Percentiles rank a stretch among this genome's conserved stretches.
These are phyloP conservation scores for Drosophila oshimai DNA, from an alignment of 1,140 invertebrate genomes.

Conservation along the genomic window DNA sequence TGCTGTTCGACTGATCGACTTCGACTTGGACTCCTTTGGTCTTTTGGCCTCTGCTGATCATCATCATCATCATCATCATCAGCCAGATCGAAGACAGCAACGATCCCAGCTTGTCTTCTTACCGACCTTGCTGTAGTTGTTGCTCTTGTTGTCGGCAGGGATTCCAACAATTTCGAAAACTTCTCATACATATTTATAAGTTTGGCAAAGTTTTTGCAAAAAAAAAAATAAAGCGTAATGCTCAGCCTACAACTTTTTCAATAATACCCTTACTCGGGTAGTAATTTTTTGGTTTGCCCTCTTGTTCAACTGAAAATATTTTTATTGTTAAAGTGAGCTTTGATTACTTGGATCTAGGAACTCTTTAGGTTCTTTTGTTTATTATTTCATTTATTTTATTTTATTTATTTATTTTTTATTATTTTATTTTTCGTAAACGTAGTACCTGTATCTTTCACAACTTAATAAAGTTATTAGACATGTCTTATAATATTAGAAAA, in stretches of 20 bases:
- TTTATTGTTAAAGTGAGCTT: too few species aligned
- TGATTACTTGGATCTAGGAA: too few species aligned
- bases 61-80: constrained; percentile 30
- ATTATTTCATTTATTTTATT: too few species aligned
- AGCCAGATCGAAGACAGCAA: constrained; percentile 32
- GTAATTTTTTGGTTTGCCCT: neutral
- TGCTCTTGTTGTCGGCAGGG: constrained; percentile 70
- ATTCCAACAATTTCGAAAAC: constrained; percentile 81
- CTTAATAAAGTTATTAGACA: too few species aligned
- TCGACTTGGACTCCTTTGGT: too few species aligned
- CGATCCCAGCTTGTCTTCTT: constrained; percentile 60
- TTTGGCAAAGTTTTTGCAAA: constrained; percentile 63
- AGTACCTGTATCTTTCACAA: too few species aligned
- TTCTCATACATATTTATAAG: constrained; percentile 83
- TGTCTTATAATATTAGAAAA: too few species aligned
- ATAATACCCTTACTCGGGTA: constrained; percentile 6
- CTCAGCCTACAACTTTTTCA: constrained; percentile 56
- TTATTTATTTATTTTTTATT: too few species aligned
- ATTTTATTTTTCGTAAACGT: too few species aligned
- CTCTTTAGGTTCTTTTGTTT: too few species aligned
- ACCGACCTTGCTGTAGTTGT: constrained; percentile 66
- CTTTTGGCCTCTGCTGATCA: constrained; percentile 28
- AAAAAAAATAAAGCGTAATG: constrained; percentile 45
- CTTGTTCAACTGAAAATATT: too few species aligned
- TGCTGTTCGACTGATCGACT: constrained; percentile 58